phyloP scores from a whole-genome alignment of 2,888 invertebrate genomes.

The Sisyra terminalis region DNA sequence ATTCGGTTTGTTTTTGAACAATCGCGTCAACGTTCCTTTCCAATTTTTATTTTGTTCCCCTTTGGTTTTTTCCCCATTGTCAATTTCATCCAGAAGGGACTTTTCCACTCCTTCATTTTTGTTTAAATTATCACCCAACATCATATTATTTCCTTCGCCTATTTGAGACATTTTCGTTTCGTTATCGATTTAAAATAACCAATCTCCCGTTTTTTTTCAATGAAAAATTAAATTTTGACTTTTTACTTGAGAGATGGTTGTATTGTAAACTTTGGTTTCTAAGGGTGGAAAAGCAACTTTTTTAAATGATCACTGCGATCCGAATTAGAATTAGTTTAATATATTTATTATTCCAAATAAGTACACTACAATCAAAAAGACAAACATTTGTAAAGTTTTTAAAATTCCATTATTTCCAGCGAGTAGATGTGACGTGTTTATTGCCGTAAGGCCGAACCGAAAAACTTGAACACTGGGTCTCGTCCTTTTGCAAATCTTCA shows the following conservation, averaged over 20 bases:
- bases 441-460: not conserved
- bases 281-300: too few species aligned
- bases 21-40: slow-evolving; percentile 2
- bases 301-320: too few species aligned
- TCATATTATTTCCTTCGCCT: not conserved
- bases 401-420: slow-evolving; percentile 6
- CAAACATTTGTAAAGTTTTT: too few species aligned
- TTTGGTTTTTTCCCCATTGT: not conserved
- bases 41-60: not conserved
- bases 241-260: too few species aligned
- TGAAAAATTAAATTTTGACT: too few species aligned
- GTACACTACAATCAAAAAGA: not conserved
- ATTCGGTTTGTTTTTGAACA: slow-evolving; percentile 4
- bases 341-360: not conserved
- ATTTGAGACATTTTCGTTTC: not conserved
- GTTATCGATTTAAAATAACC: too few species aligned
- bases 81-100: not conserved
- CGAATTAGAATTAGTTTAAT: not conserved
- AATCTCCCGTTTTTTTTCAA: too few species aligned
- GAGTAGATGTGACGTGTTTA: not conserved
- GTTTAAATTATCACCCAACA: not conserved
- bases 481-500: slow-evolving; percentile 37
- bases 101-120: not conserved
- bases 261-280: too few species aligned
- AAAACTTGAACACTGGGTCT: slow-evolving; percentile 4